Base-by-base conservation (phyloP, 64 coral and sea anemone species). In the Dendrophyllia cribrosa region DNA sequence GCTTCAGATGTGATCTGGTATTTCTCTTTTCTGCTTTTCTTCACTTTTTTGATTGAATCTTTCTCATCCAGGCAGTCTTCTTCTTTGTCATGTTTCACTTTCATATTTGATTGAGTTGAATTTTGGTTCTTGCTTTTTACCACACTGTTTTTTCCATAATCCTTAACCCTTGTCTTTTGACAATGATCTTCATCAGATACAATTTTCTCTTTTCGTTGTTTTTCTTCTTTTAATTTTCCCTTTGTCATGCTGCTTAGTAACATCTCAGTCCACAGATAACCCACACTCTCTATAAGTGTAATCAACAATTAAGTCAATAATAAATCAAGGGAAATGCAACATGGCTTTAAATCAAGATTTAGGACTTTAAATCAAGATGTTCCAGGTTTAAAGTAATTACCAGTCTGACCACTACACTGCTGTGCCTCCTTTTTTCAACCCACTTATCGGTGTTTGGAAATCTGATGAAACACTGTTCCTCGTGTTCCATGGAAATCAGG, bases 21-120 rank as follows among this genome's bases (percentile, higher is more conserved):
- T 77, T 7, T 55, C 7, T 56, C 58, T 16, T 83, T 50, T 15
- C 16, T 83, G n/a, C 58, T 83, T 64, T 83, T 83, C 34, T 83
- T 83, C 59, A 13, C 13, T 12, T 65, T 45, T 21, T 48, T 66
- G 10, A 9, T 56, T 56, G 22, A 77, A 4, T 47, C 10, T 4
- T 13, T 74, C 17, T 49, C 10, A 46, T 24, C 51, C 10, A 13
- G 51, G 51, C 2, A 55, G 49, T 77, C 53, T 20, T 52, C 75
- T 10, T 12, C 75, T 10, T n/a, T 10, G 23, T 50, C 20, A 55
- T 19, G 4, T 16, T 63, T 64, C 51, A 20, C 24, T 56, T 75
- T n/a, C 5, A 43, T 17, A 6, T 24, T 69, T 69, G 44, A 17
- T 16, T 14, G 14, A 75, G 51, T 55, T 21, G 43, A 48, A 14